Conservation (phyloP, 23 tunicate species). For the Clavelina lepadiformis region DNA sequence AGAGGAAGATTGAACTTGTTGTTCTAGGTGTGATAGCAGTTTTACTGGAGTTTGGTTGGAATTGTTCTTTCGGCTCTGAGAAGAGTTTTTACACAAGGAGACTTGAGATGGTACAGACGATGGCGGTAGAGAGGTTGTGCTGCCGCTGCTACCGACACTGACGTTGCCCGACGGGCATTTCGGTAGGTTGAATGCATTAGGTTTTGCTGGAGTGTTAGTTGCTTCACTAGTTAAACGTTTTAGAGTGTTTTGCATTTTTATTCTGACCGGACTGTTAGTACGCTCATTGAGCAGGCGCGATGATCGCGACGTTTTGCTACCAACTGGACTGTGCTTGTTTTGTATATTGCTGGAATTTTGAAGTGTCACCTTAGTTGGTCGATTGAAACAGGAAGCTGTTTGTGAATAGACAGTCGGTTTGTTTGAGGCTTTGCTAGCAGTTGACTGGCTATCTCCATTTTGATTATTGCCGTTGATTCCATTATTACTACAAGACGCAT, state of each 20-base stretch:
- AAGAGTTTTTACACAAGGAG: neutral
- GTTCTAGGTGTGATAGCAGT: constrained; percentile 5
- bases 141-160: constrained; percentile 10
- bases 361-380: constrained; percentile 11
- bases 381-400: no score
- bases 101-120: neutral
- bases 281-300: constrained; percentile 16
- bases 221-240: constrained; percentile 61
- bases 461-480: no score
- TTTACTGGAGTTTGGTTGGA: constrained; percentile 11
- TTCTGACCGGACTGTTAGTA: constrained; percentile 56
- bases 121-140: constrained; percentile 3
- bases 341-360: neutral
- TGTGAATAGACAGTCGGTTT: no score
- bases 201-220: constrained; percentile 50
- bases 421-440: no score
- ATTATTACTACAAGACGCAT: no score
- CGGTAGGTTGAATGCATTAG: constrained; percentile 72
- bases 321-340: no score
- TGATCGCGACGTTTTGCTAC: neutral
- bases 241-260: constrained; percentile 75
- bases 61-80: constrained; percentile 3
- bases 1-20: constrained; percentile 3
- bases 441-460: no score
- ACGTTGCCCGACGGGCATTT: constrained; percentile 33